Base-by-base conservation (phyloP, 2,888 invertebrate species). In the Platycheirus rosarum region DNA sequence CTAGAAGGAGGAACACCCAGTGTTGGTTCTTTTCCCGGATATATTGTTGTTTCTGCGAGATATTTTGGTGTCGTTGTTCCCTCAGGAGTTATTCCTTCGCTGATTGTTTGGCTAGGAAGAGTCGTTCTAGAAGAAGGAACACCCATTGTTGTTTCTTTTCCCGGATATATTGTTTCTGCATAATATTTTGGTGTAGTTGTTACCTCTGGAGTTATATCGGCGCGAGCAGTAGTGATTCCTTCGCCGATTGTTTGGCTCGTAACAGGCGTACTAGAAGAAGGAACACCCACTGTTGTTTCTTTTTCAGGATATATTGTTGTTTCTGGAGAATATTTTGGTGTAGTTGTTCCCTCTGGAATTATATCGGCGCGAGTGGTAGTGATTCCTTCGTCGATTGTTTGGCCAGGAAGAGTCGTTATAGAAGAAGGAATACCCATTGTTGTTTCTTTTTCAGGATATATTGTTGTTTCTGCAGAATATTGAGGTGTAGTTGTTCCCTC, bases 341-440 rank as follows among this genome's bases (percentile, higher is more conserved):
- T 23, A 23, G 23, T 44, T 18, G 18, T 18, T 44, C 8, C 14
- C n/a, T 5, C n/a, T 4, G 44, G 44, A 44, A 37, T 13, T 9
- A n/a, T n/a, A n/a, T 55, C 29, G 1, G 8, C 1, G 9, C 29
- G 9, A 29, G 49, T 14, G 9, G 23, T 29, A 26, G 13, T 18
- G 40, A 53, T 37, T 40, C 29, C 7, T 11, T 26, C 14, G 1
- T 49, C 14, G 8, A 46, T 53, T 6, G 29, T 18, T 44, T 13
- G 6, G 14, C 32, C 57, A 0, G 77, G 37, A 46, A 44, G 48
- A 0, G 18, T 42, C 20, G 46, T 37, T 48, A 14, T 23, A 23
- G 3, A 6, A 23, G 23, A 23, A 23, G 23, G 23, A 23, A 23
- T 6, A 2, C 6, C 6, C 6, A 23, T 6, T 23, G 23, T 23